Base-by-base conservation (phyloP, 2,113 vertebrate genomes). In the Fulmarus glacialis region DNA sequence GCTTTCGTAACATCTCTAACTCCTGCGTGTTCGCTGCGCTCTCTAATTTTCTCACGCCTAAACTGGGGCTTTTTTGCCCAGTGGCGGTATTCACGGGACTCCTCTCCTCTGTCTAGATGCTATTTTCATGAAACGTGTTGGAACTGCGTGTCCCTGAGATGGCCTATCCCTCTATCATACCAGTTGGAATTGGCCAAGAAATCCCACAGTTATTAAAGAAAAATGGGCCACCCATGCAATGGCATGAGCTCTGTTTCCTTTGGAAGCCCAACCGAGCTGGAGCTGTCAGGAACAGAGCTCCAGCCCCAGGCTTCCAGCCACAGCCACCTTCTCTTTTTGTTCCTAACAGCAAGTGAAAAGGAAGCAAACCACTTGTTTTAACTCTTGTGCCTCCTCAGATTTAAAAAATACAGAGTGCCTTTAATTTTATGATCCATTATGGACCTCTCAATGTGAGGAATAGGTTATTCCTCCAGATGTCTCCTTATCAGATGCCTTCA, bases 11-110 rank as follows among this genome's bases (percentile, higher is more conserved):
- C n/a, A 55, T 53, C 38, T 66, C 64, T 48, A 24, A 29, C 9
- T 82, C 66, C 60, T 60, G 36, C 1, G 1, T 2, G 3, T 52
- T 74, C 9, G 0, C 60, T 66, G 34, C 0, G 2, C 8, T 66
- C 18, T 43, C 42, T 40, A 12, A 2, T 30, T 48, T 64, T 45
- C 24, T 60, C 20, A n/a, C 45, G 53, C 8, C 0, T 0, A 43
- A 77, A 68, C 42, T 50, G 17, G 26, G 40, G 3, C 8, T 7
- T 29, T 85, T 70, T 45, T 40, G 9, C 18, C 1, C 0, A 34
- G 36, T 7, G 4, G 34, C 12, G 8, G 26, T 34, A 58, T 87
- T 66, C 64, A 62, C 1, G 17, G 47, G 50, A 67, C 9, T 7
- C 45, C n/a, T 82, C 12, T 50, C 47, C 29, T 90, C 66, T 86